phyloP scores from a whole-genome alignment of 2,888 invertebrate species.

The Hypomecis punctinalis region DNA sequence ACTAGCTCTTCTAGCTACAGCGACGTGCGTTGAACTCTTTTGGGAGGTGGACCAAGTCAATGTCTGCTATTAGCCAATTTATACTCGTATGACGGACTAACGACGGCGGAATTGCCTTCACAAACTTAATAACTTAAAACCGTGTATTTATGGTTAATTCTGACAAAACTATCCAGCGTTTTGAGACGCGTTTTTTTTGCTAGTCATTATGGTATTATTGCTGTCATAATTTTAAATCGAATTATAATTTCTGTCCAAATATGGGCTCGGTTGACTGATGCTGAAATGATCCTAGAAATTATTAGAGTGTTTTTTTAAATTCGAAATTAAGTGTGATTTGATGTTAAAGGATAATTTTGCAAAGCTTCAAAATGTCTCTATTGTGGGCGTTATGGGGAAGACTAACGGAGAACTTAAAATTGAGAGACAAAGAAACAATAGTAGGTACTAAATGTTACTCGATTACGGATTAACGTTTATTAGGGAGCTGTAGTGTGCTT shows the following conservation, averaged over 20 bases:
- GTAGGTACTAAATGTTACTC: too few species aligned
- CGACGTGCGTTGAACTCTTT: constrained; percentile 82
- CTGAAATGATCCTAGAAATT: constrained; percentile 14
- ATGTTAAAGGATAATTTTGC: constrained; percentile 7
- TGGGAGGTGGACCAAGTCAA: constrained; percentile 71
- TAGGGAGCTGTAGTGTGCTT: too few species aligned
- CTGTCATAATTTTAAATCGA: constrained; percentile 16
- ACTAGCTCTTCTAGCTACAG: constrained; percentile 65
- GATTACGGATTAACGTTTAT: too few species aligned
- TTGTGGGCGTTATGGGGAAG: constrained; percentile 2
- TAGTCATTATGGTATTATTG: constrained; percentile 9
- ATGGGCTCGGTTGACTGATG: constrained; percentile 5
- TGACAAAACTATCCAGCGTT: constrained; percentile 28
- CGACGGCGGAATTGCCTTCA: constrained; percentile 61
- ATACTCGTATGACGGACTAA: constrained; percentile 63
- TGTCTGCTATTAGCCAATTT: constrained; percentile 77
- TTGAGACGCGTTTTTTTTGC: constrained; percentile 16
- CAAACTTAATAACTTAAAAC: constrained; percentile 40
- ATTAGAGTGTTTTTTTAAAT: background rate
- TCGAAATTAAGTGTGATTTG: constrained; percentile 7
- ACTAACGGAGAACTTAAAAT: background rate
- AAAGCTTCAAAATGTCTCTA: constrained; percentile 14
- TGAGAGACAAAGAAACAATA: background rate
- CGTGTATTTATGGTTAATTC: constrained; percentile 37
- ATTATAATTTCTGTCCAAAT: constrained; percentile 11